Evolutionary conservation across 2,113 vertebrate species (phyloP), one percentile per base, ranked within the genome.

Genomic region (Junco hyemalis): DNA sequence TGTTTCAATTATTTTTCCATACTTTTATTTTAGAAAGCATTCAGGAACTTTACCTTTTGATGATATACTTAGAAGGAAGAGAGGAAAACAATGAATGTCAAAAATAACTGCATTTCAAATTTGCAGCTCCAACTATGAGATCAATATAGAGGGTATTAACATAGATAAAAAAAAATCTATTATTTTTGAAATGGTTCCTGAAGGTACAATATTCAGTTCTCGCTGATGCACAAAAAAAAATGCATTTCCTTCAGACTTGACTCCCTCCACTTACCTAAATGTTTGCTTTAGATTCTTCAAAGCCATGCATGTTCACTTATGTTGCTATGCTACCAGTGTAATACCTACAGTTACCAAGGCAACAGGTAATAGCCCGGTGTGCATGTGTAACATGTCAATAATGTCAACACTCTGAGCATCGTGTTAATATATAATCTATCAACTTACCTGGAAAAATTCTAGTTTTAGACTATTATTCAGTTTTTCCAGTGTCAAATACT

Each of bases 81-180:
- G 35, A 21, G 18, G 6, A 7, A 83, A 36, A 28, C 18, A 14
- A 48, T 28, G 21, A 77, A 48, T 20, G 11, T 64, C 8, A 21
- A 56, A 80, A 86, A 76, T 6, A 61, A 42, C 9, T 72, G 12
- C 8, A 48, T 56, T 71, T 70, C n/a, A 79, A n/a, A 61, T 35
- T 35, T 76, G 2, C 25, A 16, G 17, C 78, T 86, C 20, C 8
- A 86, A 15, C 14, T 61, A 40, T 17, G 8, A 77, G 35, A 77
- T 77, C 48, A 77, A 69, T 5, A 63, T 63, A n/a, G 5, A 48
- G 14, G 17, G 1, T 9, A 47, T 56, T 66, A 79, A 63, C 23
- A 53, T 5, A 8, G 12, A 40, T 6, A 3, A 35, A 29, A 59
- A 59, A 42, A 54, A 33, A 1, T 22, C 3, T 45, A 0, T 35